phyloP scores from a whole-genome alignment of 1,140 invertebrate species.

The Brachionus manjavacas region DNA sequence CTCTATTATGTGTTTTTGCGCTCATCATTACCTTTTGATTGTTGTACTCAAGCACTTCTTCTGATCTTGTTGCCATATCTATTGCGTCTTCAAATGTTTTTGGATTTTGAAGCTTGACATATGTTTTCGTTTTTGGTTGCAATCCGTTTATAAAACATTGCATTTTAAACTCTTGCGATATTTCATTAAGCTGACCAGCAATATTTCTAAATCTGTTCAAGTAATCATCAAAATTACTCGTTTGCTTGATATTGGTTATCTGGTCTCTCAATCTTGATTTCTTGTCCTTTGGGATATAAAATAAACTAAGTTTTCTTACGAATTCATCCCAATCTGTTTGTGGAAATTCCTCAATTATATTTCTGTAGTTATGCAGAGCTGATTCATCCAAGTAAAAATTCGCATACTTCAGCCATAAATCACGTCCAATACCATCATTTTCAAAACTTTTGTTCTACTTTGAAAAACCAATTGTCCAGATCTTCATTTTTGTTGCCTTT shows the following conservation, averaged over 20 bases:
- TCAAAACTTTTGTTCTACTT: background rate
- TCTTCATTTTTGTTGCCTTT: background rate
- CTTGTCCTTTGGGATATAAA: background rate
- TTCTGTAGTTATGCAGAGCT: background rate
- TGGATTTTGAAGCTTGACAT: too few species aligned
- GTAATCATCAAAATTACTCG: background rate
- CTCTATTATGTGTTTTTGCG: too few species aligned
- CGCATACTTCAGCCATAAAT: background rate
- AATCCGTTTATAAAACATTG: background rate
- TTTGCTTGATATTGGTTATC: too few species aligned
- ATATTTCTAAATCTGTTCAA: background rate
- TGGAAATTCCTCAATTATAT: background rate
- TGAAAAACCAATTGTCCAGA: background rate
- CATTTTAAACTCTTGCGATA: background rate
- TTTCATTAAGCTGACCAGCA: background rate
- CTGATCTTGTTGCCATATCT: too few species aligned
- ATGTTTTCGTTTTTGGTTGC: background rate
- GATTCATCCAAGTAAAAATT: background rate
- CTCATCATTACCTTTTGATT: too few species aligned
- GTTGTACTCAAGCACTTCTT: too few species aligned
- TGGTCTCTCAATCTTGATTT: too few species aligned
- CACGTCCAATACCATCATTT: background rate
- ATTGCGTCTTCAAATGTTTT: too few species aligned
- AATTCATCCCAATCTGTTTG: background rate
- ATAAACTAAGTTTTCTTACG: background rate